These are phyloP conservation scores for Eurosta solidaginis DNA, from an alignment of 1,140 invertebrate species.

Conservation along the genomic window DNA sequence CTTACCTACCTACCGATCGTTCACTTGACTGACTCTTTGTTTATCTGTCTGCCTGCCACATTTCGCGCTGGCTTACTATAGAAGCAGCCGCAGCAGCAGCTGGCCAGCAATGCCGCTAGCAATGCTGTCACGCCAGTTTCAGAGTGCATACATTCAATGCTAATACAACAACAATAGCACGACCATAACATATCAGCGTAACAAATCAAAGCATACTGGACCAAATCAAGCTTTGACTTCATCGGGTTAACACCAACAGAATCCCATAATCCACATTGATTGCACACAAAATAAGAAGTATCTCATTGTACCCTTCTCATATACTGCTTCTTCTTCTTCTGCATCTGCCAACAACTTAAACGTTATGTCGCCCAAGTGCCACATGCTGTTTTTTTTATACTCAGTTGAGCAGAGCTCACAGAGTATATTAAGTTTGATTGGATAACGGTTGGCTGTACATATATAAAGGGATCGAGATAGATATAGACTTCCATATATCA, in stretches of 20 bases:
- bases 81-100: neutral
- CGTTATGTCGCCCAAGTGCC: neutral
- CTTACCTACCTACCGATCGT: too few species aligned
- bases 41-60: neutral
- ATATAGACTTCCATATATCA: too few species aligned
- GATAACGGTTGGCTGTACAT: too few species aligned
- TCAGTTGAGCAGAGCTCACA: too few species aligned
- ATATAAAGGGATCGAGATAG: too few species aligned
- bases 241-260: neutral
- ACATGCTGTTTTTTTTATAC: too few species aligned
- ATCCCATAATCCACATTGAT: neutral
- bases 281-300: neutral
- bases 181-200: too few species aligned
- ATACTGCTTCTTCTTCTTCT: neutral
- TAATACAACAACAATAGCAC: neutral
- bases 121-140: constrained; percentile 11
- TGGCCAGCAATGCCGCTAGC: neutral
- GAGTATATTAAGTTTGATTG: too few species aligned
- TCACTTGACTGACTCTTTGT: neutral
- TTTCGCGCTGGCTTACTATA: neutral
- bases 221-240: constrained; percentile 13
- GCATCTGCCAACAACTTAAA: neutral
- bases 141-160: neutral
- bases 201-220: neutral
- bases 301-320: neutral